Conservation (phyloP, 2,797 vertebrate genomes). For the Notolepis coatsorum region DNA sequence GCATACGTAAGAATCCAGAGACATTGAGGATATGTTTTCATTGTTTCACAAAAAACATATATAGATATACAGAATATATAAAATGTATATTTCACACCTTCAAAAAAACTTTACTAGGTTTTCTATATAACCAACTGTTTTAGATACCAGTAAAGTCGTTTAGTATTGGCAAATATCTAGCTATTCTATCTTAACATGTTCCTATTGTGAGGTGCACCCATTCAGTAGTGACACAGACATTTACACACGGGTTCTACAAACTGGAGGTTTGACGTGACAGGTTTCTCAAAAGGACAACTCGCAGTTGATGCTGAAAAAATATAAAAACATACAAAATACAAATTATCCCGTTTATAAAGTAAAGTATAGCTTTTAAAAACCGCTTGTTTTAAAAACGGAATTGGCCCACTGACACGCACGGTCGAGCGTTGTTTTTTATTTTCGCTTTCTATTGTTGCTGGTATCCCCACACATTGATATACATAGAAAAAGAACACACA, state of each 20-base stretch:
- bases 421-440: constrained; percentile 32
- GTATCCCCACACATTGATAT: constrained; percentile 63
- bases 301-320: constrained; percentile 64
- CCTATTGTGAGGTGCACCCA: constrained; percentile 44
- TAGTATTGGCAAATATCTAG: constrained; percentile 61
- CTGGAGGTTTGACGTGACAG: constrained; percentile 46
- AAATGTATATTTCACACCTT: constrained; percentile 68
- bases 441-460: constrained; percentile 59
- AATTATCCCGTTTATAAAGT: constrained; percentile 49
- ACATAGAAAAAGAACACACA: constrained; percentile 59
- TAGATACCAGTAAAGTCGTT: constrained; percentile 58
- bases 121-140: constrained; percentile 44
- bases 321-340: constrained; percentile 84
- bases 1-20: constrained; percentile 40
- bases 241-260: constrained; percentile 39
- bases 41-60: constrained; percentile 65
- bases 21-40: constrained; percentile 47
- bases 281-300: constrained; percentile 59
- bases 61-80: constrained; percentile 74
- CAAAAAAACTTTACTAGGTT: constrained; percentile 45
- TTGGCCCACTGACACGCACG: constrained; percentile 59
- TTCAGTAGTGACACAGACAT: constrained; percentile 47
- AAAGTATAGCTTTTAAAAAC: constrained; percentile 69
- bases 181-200: constrained; percentile 26
- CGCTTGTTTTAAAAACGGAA: constrained; percentile 45